Evolutionary conservation across 2,113 vertebrate genomes (phyloP).

Genomic region (Heterotilapia buettikoferi): DNA sequence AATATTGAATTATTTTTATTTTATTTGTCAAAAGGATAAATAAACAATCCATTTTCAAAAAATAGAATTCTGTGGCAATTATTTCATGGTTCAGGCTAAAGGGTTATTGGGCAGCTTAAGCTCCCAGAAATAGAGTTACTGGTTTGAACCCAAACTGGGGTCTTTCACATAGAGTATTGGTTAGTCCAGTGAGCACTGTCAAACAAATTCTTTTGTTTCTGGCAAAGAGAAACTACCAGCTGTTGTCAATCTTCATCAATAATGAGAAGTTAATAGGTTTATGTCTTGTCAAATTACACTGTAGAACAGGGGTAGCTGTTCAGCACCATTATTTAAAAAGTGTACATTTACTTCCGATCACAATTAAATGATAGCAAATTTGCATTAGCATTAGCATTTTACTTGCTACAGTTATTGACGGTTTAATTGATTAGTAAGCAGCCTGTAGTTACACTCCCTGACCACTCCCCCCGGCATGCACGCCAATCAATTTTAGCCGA

Average conservation of each 20-base stretch:
- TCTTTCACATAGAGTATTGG: background rate
- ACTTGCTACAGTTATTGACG: background rate
- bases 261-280: background rate
- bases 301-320: background rate
- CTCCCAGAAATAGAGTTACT: background rate
- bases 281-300: background rate
- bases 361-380: background rate
- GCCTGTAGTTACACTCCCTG: background rate
- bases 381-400: background rate
- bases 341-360: background rate
- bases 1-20: background rate
- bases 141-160: background rate
- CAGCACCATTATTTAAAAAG: background rate
- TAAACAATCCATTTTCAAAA: background rate
- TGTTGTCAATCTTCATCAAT: background rate
- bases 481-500: background rate
- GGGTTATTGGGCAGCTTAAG: background rate
- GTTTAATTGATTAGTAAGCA: background rate
- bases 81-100: background rate
- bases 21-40: background rate
- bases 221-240: background rate
- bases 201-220: background rate
- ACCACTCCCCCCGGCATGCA: background rate
- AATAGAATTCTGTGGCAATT: background rate
- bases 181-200: background rate